Evolutionary conservation across 2,113 vertebrate genomes (phyloP).

Genomic region (Ictalurus punctatus): DNA sequence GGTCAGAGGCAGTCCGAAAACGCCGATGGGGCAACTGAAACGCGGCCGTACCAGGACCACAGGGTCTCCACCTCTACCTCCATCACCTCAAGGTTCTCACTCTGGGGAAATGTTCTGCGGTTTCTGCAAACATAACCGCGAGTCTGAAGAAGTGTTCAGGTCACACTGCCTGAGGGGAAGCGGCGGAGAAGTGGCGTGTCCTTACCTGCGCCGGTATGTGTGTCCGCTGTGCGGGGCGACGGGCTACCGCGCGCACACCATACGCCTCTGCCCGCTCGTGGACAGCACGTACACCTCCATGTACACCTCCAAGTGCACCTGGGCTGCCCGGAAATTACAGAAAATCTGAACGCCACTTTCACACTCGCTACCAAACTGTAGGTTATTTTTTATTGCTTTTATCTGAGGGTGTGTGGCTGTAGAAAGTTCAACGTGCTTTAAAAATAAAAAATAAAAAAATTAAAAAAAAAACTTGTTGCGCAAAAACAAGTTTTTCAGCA

Average conservation of each 20-base stretch:
- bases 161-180: slow-evolving; percentile 78
- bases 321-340: slow-evolving; percentile 37
- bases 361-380: background rate
- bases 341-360: background rate
- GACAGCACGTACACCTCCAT: slow-evolving; percentile 76
- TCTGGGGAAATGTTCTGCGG: slow-evolving; percentile 62
- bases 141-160: slow-evolving; percentile 72
- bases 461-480: too few relatives aligned
- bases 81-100: background rate
- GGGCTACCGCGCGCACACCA: slow-evolving; percentile 78
- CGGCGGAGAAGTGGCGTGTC: slow-evolving; percentile 76
- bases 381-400: background rate
- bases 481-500: background rate
- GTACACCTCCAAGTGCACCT: slow-evolving; percentile 59
- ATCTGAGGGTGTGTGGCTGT: too few relatives aligned
- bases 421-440: background rate
- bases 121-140: slow-evolving; percentile 87
- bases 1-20: background rate
- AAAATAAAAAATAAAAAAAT: background rate
- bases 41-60: background rate
- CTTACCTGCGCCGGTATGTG: slow-evolving; percentile 78
- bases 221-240: slow-evolving; percentile 85
- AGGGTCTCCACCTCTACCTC: background rate
- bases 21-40: slow-evolving; percentile 34
- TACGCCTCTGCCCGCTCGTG: slow-evolving; percentile 83